Percentiles rank a stretch among this genome's conserved stretches.
phyloP scores from a whole-genome alignment of 1,140 invertebrate genomes.

The Lycorma delicatula region DNA sequence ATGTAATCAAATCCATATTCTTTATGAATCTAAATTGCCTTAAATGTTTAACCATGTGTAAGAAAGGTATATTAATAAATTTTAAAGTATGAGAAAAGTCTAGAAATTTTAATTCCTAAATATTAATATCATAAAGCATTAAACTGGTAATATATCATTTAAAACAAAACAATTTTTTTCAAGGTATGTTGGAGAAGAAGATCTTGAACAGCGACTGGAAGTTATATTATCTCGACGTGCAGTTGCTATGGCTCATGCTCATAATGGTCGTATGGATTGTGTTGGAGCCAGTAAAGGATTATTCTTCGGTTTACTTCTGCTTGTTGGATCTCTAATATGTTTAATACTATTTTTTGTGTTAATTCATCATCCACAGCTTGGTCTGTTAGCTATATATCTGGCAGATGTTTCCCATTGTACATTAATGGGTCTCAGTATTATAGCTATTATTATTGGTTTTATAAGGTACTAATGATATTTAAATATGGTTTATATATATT shows the following conservation, averaged over 20 bases:
- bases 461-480: slow-evolving; percentile 19
- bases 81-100: too few species aligned
- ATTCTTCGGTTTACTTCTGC: slow-evolving; percentile 83
- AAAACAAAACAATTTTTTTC: slow-evolving; percentile 32
- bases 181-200: slow-evolving; percentile 67
- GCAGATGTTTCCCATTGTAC: slow-evolving; percentile 84
- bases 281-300: slow-evolving; percentile 86
- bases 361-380: slow-evolving; percentile 70
- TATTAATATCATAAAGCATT: too few species aligned
- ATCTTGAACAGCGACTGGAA: slow-evolving; percentile 73
- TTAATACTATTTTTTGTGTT: slow-evolving; percentile 91
- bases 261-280: slow-evolving; percentile 76
- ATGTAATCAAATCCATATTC: too few species aligned
- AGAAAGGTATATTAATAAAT: too few species aligned
- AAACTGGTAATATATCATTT: too few species aligned
- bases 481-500: not conserved
- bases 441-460: slow-evolving; percentile 85
- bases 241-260: slow-evolving; percentile 70
- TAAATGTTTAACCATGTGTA: too few species aligned
- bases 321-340: slow-evolving; percentile 86
- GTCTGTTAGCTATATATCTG: slow-evolving; percentile 75
- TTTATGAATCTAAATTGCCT: too few species aligned
- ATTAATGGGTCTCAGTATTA: slow-evolving; percentile 74
- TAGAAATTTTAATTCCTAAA: too few species aligned
- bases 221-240: slow-evolving; percentile 73